These are phyloP conservation scores for Brachyrhaphis roseni DNA, from an alignment of 2,797 vertebrate genomes.

Conservation along the genomic window DNA sequence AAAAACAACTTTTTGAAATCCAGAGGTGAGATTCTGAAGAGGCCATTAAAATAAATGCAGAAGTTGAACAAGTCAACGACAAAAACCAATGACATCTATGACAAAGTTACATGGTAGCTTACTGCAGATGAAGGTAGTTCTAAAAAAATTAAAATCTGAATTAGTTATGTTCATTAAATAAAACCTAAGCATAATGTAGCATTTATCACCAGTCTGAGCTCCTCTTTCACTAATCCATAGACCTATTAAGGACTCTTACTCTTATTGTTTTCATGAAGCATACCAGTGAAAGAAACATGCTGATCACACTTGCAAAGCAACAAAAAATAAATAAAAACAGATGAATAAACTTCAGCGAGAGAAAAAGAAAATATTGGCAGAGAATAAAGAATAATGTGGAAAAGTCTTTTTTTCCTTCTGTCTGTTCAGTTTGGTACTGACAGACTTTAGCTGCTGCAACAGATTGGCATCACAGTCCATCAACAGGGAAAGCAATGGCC, in stretches of 20 bases:
- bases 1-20: background rate
- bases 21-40: background rate
- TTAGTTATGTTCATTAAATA: background rate
- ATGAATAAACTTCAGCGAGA: background rate
- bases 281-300: background rate
- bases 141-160: background rate
- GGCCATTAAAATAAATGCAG: background rate
- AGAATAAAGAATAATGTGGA: background rate
- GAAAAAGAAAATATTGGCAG: background rate
- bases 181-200: background rate
- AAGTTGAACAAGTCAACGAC: background rate
- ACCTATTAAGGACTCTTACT: background rate
- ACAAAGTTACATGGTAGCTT: background rate
- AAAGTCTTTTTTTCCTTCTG: background rate
- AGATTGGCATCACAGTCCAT: slow-evolving; percentile 59
- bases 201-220: background rate
- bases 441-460: slow-evolving; percentile 55
- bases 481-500: slow-evolving; percentile 55
- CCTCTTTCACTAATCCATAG: background rate
- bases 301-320: background rate
- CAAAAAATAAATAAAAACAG: background rate
- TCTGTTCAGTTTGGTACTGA: slow-evolving; percentile 40
- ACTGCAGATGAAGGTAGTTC: background rate
- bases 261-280: background rate
- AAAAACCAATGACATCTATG: background rate